Conservation (phyloP, 2,888 invertebrate species). For the Eristalis tenax region DNA sequence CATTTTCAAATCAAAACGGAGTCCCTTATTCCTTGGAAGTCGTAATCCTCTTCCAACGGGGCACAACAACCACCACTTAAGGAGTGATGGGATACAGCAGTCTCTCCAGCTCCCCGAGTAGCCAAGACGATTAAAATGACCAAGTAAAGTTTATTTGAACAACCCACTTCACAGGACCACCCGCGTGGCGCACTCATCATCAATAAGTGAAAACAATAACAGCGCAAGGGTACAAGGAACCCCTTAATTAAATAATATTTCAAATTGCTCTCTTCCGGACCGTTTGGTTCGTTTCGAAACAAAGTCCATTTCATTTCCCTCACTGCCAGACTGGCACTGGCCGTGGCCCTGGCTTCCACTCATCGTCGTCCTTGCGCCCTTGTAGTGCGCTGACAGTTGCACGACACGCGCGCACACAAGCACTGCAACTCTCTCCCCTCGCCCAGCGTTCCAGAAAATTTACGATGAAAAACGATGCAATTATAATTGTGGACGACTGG, state of each 20-base stretch:
- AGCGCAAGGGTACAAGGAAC: slow-evolving; percentile 41
- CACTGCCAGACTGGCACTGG: not conserved
- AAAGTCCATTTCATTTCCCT: slow-evolving; percentile 54
- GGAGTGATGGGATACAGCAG: too few relatives aligned
- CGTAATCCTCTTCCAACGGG: not conserved
- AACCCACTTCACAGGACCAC: slow-evolving; percentile 6
- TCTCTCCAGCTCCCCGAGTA: too few relatives aligned
- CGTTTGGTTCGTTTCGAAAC: slow-evolving; percentile 44
- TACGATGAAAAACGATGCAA: slow-evolving; percentile 66
- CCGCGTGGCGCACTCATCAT: slow-evolving; percentile 42
- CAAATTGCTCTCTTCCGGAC: slow-evolving; percentile 68
- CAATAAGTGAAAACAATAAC: slow-evolving; percentile 60
- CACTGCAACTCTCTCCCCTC: not conserved
- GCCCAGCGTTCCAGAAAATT: too few relatives aligned
- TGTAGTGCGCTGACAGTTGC: slow-evolving; percentile 42
- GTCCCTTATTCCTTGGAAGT: slow-evolving; percentile 17
- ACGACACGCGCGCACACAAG: slow-evolving; percentile 22
- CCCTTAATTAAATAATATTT: slow-evolving; percentile 71
- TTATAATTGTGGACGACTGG: slow-evolving; percentile 57
- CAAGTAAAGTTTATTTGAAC: slow-evolving; percentile 43
- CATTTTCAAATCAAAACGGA: slow-evolving; percentile 21
- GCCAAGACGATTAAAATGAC: slow-evolving; percentile 43
- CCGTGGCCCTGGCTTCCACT: too few relatives aligned
- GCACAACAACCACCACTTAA: too few relatives aligned
- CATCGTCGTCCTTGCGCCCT: not conserved